Evolutionary conservation across 1,140 invertebrate species (phyloP).

Genomic region (Cydia fagiglandana): DNA sequence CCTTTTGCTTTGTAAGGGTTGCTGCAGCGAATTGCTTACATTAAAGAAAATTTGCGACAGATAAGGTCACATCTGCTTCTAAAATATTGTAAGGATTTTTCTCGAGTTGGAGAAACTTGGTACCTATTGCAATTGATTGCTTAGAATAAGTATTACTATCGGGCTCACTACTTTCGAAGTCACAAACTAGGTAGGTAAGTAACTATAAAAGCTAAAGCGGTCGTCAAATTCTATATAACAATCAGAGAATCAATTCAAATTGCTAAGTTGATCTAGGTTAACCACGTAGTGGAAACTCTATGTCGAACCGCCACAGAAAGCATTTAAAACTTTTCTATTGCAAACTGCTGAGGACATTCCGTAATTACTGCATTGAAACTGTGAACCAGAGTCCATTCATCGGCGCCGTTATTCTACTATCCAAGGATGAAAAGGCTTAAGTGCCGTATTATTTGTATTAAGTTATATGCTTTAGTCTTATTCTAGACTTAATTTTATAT

Average conservation of each 20-base stretch:
- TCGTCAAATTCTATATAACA: no score
- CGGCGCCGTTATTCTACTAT: neutral
- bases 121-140: neutral
- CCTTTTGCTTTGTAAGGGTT: neutral
- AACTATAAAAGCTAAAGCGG: no score
- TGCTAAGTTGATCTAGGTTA: neutral
- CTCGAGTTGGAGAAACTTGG: neutral
- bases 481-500: neutral
- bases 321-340: constrained; percentile 44
- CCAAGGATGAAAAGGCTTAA: neutral
- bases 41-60: neutral
- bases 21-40: constrained; percentile 10
- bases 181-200: no score
- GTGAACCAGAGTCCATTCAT: constrained; percentile 39
- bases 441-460: neutral
- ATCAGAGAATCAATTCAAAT: no score
- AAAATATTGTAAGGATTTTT: neutral
- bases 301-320: constrained; percentile 12
- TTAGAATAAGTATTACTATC: no score
- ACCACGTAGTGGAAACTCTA: neutral
- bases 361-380: constrained; percentile 49
- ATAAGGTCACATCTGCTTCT: neutral
- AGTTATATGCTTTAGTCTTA: neutral
- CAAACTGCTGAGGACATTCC: constrained; percentile 44
- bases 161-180: no score